Evolutionary conservation across 2,797 vertebrate species (phyloP), one percentile per base, ranked within the genome.

Genomic region (Limnodromus scolopaceus): DNA sequence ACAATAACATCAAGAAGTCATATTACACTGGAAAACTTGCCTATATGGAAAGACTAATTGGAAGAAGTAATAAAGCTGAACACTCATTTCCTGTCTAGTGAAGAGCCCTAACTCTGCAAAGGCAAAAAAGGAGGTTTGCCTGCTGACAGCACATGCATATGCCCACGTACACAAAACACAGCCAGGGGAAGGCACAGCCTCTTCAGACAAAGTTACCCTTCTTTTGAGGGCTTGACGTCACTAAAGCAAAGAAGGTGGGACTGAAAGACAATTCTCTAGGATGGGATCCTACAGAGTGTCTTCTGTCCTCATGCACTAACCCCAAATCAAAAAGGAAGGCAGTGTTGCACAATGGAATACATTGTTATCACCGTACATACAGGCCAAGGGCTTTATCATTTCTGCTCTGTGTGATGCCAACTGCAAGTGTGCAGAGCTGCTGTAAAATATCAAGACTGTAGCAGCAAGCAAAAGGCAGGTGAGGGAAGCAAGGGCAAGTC

Each of bases 211-310:
- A 48, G 28, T 2, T 13, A 41, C 34, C 17, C 17, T 36, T 61
- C 24, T 64, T 27, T 11, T 2, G 5, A 23, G 22, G 23, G 20
- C 18, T 2, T 74, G 38, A 61, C 6, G 1, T 39, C 1, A 1
- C 11, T 55, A 54, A 78, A 83, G 41, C 43, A 74, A 45, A 48
- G 27, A 51, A 85, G 23, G 53, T 4, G 7, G 14, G 16, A 74
- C 12, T 48, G 32, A 88, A 81, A 74, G 34, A 78, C 0, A 1
- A 24, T 64, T 69, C 13, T 68, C 38, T 16, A 57, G 10, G 11
- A 80, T 23, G 53, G 12, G 41, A 43, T 55, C 30, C 41, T 57
- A 53, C 23, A 27, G 38, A 65, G 22, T 3, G 1, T 49, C 34
- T 77, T 55, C 55, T 71, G 39, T 15, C 27, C 36, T 75, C 23